These are phyloP conservation scores for Tetrax tetrax DNA, from an alignment of 2,113 vertebrate species.

Conservation along the genomic window DNA sequence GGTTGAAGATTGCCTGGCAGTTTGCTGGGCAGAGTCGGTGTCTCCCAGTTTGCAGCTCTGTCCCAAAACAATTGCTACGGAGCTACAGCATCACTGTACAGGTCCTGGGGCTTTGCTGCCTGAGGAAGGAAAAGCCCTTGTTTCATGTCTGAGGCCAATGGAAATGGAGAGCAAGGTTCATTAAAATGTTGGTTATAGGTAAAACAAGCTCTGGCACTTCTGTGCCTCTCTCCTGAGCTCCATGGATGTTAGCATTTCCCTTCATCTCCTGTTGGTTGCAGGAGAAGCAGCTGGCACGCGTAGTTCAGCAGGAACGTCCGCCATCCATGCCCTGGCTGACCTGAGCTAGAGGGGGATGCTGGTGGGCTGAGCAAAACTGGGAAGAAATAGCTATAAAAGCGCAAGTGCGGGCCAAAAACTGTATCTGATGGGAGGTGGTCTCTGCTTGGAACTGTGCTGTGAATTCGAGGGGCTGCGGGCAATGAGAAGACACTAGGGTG, in stretches of 20 bases:
- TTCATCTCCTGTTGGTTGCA: neutral
- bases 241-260: accelerated
- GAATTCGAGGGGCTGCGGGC: neutral
- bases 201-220: neutral
- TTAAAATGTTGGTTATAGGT: neutral
- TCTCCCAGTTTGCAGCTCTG: neutral
- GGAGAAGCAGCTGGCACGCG: neutral
- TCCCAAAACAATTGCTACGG: accelerated
- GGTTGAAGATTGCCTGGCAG: accelerated
- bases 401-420: neutral
- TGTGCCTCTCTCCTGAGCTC: neutral
- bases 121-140: neutral
- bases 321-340: neutral
- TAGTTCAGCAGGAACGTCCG: neutral
- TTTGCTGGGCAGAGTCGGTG: neutral
- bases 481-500: neutral
- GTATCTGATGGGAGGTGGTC: neutral
- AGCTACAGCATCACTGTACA: accelerated
- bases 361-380: neutral
- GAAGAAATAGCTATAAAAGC: neutral
- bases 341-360: neutral
- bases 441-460: neutral
- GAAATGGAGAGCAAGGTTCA: neutral
- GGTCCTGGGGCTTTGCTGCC: neutral
- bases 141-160: neutral